Conservation (phyloP, 2,888 invertebrate species). For the Thumatha senex region DNA sequence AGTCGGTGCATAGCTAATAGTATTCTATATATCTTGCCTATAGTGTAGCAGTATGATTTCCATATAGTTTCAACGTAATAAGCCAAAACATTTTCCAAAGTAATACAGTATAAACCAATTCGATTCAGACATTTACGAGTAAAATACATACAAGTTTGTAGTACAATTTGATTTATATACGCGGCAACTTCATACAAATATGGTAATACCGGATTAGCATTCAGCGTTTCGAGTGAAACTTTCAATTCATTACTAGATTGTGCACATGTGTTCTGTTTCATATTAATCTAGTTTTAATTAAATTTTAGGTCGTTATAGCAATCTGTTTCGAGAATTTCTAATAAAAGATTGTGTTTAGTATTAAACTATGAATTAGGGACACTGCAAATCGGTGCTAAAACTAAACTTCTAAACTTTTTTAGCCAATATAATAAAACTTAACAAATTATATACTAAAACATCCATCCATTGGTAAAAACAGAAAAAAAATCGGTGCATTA, state of each 20-base stretch:
- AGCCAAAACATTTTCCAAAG: not conserved
- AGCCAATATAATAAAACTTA: too few species aligned
- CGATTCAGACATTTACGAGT: not conserved
- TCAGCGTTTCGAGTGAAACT: constrained; percentile 26
- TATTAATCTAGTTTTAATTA: too few species aligned
- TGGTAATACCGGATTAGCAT: constrained; percentile 30
- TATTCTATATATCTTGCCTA: too few species aligned
- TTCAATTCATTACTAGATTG: constrained; percentile 28
- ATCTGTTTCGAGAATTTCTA: not conserved
- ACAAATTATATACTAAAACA: too few species aligned
- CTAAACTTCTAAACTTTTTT: too few species aligned
- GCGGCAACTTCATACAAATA: constrained; percentile 15
- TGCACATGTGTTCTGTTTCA: not conserved
- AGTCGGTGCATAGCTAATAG: too few species aligned
- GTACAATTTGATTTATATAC: constrained; percentile 33
- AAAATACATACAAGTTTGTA: constrained; percentile 26
- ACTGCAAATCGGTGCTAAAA: too few species aligned
- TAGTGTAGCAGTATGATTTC: too few species aligned
- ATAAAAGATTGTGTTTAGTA: too few species aligned
- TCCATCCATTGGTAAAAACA: too few species aligned
- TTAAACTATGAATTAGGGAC: too few species aligned
- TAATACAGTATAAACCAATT: not conserved
- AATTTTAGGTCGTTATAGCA: not conserved
- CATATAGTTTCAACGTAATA: not conserved
- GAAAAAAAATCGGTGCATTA: too few species aligned